phyloP scores from a whole-genome alignment of 1,140 invertebrate species.

The Doryteuthis pealeii region DNA sequence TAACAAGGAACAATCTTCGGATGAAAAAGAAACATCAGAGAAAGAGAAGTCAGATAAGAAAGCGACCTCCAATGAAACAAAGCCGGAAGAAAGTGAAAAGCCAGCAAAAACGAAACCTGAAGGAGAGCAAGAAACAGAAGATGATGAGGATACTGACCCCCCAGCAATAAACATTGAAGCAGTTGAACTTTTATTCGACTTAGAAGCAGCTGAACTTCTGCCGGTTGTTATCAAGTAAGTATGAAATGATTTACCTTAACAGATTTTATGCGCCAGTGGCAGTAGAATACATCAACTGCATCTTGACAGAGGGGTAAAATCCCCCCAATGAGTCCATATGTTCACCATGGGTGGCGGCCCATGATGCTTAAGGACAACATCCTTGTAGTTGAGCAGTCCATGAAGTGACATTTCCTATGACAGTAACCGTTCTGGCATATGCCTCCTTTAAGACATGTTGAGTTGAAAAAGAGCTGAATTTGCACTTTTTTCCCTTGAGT shows the following conservation, averaged over 20 bases:
- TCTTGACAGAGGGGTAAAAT: no score
- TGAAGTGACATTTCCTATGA: no score
- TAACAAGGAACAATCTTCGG: neutral
- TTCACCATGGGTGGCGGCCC: no score
- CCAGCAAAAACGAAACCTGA: neutral
- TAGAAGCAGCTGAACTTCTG: conserved; percentile 41
- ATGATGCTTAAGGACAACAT: no score
- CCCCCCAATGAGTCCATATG: no score
- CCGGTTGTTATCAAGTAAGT: conserved; percentile 40
- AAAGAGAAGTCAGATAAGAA: neutral
- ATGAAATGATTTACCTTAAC: neutral
- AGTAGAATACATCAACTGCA: no score
- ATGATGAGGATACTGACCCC: neutral
- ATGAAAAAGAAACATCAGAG: neutral
- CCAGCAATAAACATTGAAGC: conserved; percentile 22
- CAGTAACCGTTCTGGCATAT: no score
- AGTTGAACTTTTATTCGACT: conserved; percentile 43
- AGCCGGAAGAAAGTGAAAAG: neutral
- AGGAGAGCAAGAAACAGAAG: conserved; percentile 4
- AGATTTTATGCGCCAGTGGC: no score
- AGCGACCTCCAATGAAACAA: neutral
- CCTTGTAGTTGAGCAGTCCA: no score
- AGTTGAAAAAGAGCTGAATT: no score
- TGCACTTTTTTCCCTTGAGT: no score
- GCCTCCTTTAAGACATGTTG: no score